These are phyloP conservation scores for Poecilia velifera DNA, from an alignment of 2,797 vertebrate genomes.

Conservation along the genomic window DNA sequence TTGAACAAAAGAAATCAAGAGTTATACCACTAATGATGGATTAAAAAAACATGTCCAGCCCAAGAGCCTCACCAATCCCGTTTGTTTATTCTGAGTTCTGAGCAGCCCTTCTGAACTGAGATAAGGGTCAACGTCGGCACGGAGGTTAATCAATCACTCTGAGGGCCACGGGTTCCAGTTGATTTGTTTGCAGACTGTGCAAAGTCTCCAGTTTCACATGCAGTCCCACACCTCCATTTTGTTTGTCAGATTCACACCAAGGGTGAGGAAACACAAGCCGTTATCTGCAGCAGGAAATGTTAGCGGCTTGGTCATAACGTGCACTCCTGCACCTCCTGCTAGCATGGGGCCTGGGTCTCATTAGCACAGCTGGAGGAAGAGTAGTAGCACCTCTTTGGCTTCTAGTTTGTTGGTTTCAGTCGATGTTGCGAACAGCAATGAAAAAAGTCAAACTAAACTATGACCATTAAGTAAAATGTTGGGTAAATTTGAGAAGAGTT, in stretches of 20 bases:
- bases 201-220: constrained; percentile 65
- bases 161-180: constrained; percentile 32
- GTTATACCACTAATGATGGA: constrained; percentile 1
- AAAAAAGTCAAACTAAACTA: background rate
- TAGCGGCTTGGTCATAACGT: constrained; percentile 53
- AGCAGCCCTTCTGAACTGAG: constrained; percentile 43
- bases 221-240: constrained; percentile 42
- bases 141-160: constrained; percentile 73
- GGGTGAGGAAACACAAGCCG: constrained; percentile 60
- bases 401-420: constrained; percentile 14
- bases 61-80: constrained; percentile 7
- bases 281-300: constrained; percentile 71
- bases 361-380: constrained; percentile 4
- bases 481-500: background rate
- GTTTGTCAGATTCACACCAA: constrained; percentile 58
- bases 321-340: constrained; percentile 32
- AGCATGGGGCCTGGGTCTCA: constrained; percentile 14
- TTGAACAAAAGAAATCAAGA: background rate
- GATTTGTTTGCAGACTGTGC: constrained; percentile 26
- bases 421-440: background rate
- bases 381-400: constrained; percentile 10
- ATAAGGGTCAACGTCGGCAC: constrained; percentile 49
- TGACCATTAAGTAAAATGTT: background rate
- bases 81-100: constrained; percentile 42
- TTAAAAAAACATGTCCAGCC: background rate